Base-by-base conservation (phyloP, 2,797 vertebrate genomes). In the Furcifer pardalis region DNA sequence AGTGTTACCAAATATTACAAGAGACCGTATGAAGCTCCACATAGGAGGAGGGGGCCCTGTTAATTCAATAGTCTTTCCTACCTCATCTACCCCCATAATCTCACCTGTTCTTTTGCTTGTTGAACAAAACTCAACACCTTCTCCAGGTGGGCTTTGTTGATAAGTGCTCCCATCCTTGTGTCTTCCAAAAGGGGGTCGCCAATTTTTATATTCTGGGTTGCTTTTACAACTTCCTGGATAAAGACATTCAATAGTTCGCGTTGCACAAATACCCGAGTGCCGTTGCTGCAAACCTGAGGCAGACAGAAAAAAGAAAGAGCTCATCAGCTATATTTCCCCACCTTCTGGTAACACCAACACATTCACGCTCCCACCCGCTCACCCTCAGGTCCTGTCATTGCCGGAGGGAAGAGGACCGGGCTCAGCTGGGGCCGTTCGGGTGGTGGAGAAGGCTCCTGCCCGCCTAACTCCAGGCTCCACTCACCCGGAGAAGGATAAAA, bases 91-190 rank as follows among this genome's bases (percentile, higher is more conserved):
- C 35, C 52, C 1, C 77, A 52, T 69, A 8, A 23, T 8, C 93
- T 91, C 82, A 99, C 99, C 98, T 99, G 96, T 69, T 97, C 96
- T 94, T 98, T 97, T 0, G 98, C 98, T 91, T 95, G 92, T 37
- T 86, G 96, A 84, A 99, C 93, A 69, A 96, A 99, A 37, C 96
- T 96, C 82, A 99, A 94, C 69, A 98, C 98, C 86, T 97, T 98
- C 2, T 98, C 96, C 93, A 99, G 95, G 5, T 99, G 99, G 1
- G 96, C 95, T 7, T 73, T 96, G 94, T 96, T 99, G 94, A 99
- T 98, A 83, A 99, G 96, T 0, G 97, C 97, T 30, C 99, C 98
- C 98, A 99, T 99, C n/a, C 97, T 95, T 0, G 98, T 99, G 44
- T 90, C 94, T 6, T 98, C 95, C 85, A 97, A 93, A 79, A 99